These are phyloP conservation scores for Drosophila putrida DNA, from an alignment of 2,888 invertebrate species.

Conservation along the genomic window DNA sequence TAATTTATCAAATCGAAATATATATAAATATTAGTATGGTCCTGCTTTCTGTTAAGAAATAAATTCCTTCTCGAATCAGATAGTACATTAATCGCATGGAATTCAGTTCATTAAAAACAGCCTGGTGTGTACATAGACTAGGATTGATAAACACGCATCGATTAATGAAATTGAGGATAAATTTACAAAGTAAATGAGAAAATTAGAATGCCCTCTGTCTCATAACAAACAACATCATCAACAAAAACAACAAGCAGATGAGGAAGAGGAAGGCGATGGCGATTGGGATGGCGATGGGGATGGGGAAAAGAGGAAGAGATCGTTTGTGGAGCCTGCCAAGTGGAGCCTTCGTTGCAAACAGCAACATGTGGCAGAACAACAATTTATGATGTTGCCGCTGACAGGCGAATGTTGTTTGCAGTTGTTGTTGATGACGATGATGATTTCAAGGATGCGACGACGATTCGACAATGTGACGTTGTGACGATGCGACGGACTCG, in stretches of 20 bases:
- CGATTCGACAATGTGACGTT: slow-evolving; percentile 7
- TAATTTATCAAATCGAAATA: too few species aligned
- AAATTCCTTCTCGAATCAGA: background rate
- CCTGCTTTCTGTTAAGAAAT: background rate
- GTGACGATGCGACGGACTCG: slow-evolving; percentile 20
- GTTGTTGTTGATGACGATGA: slow-evolving; percentile 81
- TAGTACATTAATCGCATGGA: background rate
- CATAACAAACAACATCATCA: slow-evolving; percentile 43
- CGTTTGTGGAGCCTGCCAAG: slow-evolving; percentile 22
- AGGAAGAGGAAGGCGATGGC: background rate
- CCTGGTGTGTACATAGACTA: slow-evolving; percentile 14
- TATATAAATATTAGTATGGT: too few species aligned
- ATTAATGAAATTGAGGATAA: slow-evolving; percentile 42
- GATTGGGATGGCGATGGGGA: background rate
- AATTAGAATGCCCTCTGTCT: slow-evolving; percentile 40
- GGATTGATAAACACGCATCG: slow-evolving; percentile 19
- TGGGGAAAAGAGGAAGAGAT: slow-evolving; percentile 30
- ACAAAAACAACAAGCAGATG: slow-evolving; percentile 27
- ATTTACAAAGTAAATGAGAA: slow-evolving; percentile 44
- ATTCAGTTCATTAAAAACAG: slow-evolving; percentile 31
- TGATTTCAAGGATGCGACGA: slow-evolving; percentile 70
- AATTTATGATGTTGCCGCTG: slow-evolving; percentile 84
- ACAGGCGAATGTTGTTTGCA: slow-evolving; percentile 83
- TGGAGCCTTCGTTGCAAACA: slow-evolving; percentile 28
- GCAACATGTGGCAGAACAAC: slow-evolving; percentile 83